A percentile compares a stretch with the other conserved stretches of the same genome.
Conservation (phyloP, 2,797 vertebrate species). For the Lophotriccus pileatus region DNA sequence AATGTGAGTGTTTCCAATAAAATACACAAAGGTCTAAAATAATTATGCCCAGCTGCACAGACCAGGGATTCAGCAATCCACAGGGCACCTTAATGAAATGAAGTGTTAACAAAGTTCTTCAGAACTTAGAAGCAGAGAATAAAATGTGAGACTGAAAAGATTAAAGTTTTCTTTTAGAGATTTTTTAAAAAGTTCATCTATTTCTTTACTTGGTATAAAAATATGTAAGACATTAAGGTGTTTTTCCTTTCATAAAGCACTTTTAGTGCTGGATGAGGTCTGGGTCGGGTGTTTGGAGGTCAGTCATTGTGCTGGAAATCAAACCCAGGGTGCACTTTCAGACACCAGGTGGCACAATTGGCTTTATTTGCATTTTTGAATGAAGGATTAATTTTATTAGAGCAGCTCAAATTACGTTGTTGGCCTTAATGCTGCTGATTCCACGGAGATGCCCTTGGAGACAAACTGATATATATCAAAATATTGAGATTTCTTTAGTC, state of each 20-base stretch:
- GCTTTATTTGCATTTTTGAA: neutral
- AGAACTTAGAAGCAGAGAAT: neutral
- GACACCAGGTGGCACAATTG: neutral
- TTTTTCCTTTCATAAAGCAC: neutral
- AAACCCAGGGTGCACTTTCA: fast-evolving
- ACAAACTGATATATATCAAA: neutral
- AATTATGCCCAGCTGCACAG: neutral
- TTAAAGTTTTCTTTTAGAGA: neutral
- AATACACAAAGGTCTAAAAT: neutral
- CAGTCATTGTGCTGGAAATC: neutral
- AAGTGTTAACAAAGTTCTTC: neutral
- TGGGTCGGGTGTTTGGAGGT: neutral
- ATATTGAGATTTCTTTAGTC: neutral
- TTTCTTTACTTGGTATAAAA: neutral
- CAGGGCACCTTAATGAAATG: neutral
- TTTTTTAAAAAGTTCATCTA: neutral
- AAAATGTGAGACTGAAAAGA: neutral
- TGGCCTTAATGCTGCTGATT: neutral
- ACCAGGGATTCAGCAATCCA: neutral
- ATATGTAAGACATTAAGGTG: neutral
- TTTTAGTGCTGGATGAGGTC: neutral
- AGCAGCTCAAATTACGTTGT: neutral
- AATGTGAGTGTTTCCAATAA: neutral
- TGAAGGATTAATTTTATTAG: neutral
- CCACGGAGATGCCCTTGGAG: neutral